These are phyloP conservation scores for Tetragnatha montana DNA, from an alignment of 2,888 invertebrate genomes.

Conservation along the genomic window DNA sequence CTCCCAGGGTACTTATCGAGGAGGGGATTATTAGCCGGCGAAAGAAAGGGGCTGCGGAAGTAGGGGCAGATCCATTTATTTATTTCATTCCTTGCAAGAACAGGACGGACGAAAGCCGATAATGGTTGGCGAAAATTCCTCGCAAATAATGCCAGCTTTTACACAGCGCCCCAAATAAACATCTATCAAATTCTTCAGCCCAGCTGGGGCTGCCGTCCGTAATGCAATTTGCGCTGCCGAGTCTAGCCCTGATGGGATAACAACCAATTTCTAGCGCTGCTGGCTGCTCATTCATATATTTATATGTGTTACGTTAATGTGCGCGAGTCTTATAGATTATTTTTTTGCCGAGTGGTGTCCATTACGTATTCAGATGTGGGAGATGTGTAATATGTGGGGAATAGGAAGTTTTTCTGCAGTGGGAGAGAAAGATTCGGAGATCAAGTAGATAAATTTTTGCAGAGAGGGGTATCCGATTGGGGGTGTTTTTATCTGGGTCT, in stretches of 20 bases:
- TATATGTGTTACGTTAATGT: constrained; percentile 32
- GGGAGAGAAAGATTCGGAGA: neutral
- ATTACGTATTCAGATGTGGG: neutral
- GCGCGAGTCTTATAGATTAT: constrained; percentile 12
- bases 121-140: constrained; percentile 67
- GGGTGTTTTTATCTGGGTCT: no score
- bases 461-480: no score
- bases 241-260: constrained; percentile 61
- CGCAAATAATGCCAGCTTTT: constrained; percentile 60
- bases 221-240: constrained; percentile 59
- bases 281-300: constrained; percentile 32
- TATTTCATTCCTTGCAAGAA: constrained; percentile 62
- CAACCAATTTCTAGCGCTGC: constrained; percentile 57
- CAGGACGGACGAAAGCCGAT: constrained; percentile 53
- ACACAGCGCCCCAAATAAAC: constrained; percentile 60
- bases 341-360: neutral
- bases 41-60: constrained; percentile 46
- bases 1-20: constrained; percentile 60
- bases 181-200: constrained; percentile 67
- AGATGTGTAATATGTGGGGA: neutral
- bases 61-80: constrained; percentile 54
- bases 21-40: constrained; percentile 59
- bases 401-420: neutral
- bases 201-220: constrained; percentile 49
- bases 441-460: no score